Evolutionary conservation across 1,140 invertebrate species (phyloP), one percentile per base, ranked within the genome.

Genomic region (Zaprionus africanus): DNA sequence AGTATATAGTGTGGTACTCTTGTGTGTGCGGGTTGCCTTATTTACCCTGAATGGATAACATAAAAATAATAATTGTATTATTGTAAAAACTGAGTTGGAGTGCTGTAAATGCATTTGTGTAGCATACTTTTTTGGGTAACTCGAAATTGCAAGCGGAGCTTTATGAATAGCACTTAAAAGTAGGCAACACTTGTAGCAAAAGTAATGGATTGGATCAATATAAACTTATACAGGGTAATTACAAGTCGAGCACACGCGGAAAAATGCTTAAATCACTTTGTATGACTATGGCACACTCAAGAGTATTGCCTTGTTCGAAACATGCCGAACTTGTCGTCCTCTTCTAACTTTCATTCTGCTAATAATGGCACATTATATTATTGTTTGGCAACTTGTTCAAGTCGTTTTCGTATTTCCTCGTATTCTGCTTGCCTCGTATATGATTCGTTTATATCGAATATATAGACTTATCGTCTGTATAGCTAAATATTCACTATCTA

Each of bases 321-420:
- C 46, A 22, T 46, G 34, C 58, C 57, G 61, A 72, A 49, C 12
- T 34, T 58, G 41, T 43, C 17, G 12, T 64, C 26, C 36, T 24
- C 5, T 56, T 56, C 64, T 71, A 66, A 66, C 53, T 84, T 64
- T 46, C 41, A 46, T 46, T 46, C 41, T 78, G 77, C 79, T 91
- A 73, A 80, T 91, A 91, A 91, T 91, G 88, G 88, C 88, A 91
- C 88, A 91, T 88, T 77, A 81, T 82, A 85, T 91, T 91, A 91
- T 91, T 91, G 88, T 91, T 88, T 80, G 65, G 63, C 66, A 81
- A 79, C 79, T 76, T 19, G 58, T 69, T 81, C 67, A 54, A 71
- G 49, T 70, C 64, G 9, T 63, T 46, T 49, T 46, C 63, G 24
- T 56, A n/a, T 67, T 57, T 46, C 2, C n/a, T 46, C 15, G 41